phyloP scores from a whole-genome alignment of 2,888 invertebrate genomes.

The Agonum fuliginosum region DNA sequence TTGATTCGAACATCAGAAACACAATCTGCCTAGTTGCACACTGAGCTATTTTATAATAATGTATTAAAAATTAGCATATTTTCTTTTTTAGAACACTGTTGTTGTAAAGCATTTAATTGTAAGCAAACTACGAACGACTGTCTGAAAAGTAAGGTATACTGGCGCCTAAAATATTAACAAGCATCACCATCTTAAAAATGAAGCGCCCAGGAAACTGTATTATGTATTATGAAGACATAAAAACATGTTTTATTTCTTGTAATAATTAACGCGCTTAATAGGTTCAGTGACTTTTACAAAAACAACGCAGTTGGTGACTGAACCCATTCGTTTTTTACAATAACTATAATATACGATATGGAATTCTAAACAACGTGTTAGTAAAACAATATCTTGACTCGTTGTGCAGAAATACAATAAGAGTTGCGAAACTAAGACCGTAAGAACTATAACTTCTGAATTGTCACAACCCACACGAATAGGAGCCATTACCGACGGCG shows the following conservation, averaged over 20 bases:
- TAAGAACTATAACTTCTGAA: neutral
- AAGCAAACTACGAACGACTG: too few species aligned
- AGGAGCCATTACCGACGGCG: too few species aligned
- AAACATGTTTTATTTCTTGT: constrained; percentile 12
- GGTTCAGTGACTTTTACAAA: constrained; percentile 18
- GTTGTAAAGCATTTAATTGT: too few species aligned
- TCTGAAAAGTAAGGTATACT: too few species aligned
- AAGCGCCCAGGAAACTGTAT: too few species aligned
- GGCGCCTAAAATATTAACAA: too few species aligned
- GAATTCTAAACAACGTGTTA: neutral
- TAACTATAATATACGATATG: neutral
- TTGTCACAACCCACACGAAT: neutral
- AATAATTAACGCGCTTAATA: constrained; percentile 18
- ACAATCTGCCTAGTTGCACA: too few species aligned
- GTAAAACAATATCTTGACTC: neutral
- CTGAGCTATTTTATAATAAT: too few species aligned
- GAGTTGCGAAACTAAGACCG: neutral
- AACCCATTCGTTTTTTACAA: constrained; percentile 3
- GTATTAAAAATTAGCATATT: too few species aligned
- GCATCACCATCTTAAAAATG: too few species aligned
- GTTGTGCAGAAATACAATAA: neutral
- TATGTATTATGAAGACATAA: neutral
- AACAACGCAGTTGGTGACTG: neutral
- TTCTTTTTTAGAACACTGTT: too few species aligned
- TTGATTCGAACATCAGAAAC: too few species aligned